phyloP scores from a whole-genome alignment of 1,140 invertebrate species.

The Matsumurasca onukii region DNA sequence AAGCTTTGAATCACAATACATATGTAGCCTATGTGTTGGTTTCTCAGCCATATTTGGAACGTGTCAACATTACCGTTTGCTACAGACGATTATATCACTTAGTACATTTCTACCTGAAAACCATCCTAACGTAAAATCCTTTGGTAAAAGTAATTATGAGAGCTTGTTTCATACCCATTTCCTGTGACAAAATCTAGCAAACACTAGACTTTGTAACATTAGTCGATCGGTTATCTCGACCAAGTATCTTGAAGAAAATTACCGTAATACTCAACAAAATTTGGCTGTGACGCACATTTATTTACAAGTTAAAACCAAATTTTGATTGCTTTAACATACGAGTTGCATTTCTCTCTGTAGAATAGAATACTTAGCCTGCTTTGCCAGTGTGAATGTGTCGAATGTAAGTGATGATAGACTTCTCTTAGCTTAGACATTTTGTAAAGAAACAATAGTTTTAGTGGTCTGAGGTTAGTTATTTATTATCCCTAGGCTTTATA shows the following conservation, averaged over 20 bases:
- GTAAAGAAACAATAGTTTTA: constrained; percentile 20
- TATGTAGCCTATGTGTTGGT: too few relatives aligned
- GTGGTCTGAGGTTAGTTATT: constrained; percentile 22
- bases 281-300: constrained; percentile 21
- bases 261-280: constrained; percentile 8
- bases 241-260: too few relatives aligned
- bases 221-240: too few relatives aligned
- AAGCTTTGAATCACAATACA: too few relatives aligned
- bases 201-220: too few relatives aligned
- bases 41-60: too few relatives aligned
- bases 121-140: background rate
- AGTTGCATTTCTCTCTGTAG: background rate
- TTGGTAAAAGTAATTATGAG: too few relatives aligned
- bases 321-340: constrained; percentile 12
- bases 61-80: too few relatives aligned
- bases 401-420: background rate
- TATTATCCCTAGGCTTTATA: constrained; percentile 14
- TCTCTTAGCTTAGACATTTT: background rate
- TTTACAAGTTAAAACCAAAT: constrained; percentile 18
- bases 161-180: too few relatives aligned
- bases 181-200: too few relatives aligned
- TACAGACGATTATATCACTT: background rate
- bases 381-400: background rate
- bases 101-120: background rate
- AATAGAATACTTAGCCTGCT: background rate